phyloP scores from a whole-genome alignment of 2,797 vertebrate genomes.

The Cynopterus sphinx region DNA sequence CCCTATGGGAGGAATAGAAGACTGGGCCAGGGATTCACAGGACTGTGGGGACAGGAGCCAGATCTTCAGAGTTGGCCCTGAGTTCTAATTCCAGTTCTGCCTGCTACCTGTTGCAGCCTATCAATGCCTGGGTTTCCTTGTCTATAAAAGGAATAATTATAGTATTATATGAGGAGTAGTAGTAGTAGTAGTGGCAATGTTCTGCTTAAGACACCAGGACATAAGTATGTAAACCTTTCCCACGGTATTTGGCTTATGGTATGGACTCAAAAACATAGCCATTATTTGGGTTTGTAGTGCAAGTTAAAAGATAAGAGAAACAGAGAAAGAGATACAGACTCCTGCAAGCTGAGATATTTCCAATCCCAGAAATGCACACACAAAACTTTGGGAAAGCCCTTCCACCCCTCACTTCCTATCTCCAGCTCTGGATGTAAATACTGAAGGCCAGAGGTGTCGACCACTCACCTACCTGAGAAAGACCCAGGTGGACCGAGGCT shows the following conservation, averaged over 20 bases:
- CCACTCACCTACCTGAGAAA: slow-evolving; percentile 93
- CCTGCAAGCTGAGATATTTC: background rate
- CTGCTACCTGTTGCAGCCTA: background rate
- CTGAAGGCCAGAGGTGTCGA: slow-evolving; percentile 35
- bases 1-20: background rate
- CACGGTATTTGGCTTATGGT: background rate
- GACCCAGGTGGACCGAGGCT: slow-evolving; percentile 96
- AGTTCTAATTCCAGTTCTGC: slow-evolving; percentile 4
- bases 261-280: background rate
- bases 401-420: background rate
- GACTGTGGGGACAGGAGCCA: background rate
- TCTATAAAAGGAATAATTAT: background rate
- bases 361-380: background rate
- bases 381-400: background rate
- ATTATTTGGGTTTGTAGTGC: background rate
- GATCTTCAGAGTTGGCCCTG: background rate
- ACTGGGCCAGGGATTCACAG: background rate
- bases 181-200: background rate
- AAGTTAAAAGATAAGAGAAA: background rate
- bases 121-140: background rate
- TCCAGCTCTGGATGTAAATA: slow-evolving; percentile 23
- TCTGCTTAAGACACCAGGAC: background rate
- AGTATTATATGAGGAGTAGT: background rate
- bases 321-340: background rate
- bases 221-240: background rate